Conservation (phyloP, 2,797 vertebrate species). For the Borostomias antarcticus region DNA sequence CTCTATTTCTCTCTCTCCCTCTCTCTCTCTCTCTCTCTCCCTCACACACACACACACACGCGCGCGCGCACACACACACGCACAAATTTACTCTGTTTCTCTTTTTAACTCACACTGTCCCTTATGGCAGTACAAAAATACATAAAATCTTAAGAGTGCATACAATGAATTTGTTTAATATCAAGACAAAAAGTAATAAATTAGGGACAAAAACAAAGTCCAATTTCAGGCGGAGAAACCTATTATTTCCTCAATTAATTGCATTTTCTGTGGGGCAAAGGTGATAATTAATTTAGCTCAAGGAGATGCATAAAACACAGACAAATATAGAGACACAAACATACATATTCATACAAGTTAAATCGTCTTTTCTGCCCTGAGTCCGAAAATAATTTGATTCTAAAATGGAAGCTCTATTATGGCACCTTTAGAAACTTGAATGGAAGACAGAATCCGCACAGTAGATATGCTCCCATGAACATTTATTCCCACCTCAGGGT, state of each 20-base stretch:
- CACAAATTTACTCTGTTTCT: too few relatives aligned
- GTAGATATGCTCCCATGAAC: too few relatives aligned
- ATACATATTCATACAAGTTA: constrained; percentile 54
- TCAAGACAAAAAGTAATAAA: constrained; percentile 58
- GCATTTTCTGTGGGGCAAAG: constrained; percentile 75
- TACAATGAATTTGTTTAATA: constrained; percentile 55
- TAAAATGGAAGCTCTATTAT: constrained; percentile 30
- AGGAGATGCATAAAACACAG: constrained; percentile 53
- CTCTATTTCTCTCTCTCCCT: not conserved
- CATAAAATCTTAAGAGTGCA: constrained; percentile 19
- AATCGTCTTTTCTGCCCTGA: constrained; percentile 62
- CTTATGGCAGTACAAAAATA: too few relatives aligned
- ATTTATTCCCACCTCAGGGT: too few relatives aligned
- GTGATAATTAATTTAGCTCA: constrained; percentile 79
- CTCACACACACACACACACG: constrained; percentile 12
- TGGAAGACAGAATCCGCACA: too few relatives aligned
- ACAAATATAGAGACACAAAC: constrained; percentile 35
- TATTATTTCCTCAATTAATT: constrained; percentile 74
- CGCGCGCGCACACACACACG: too few relatives aligned
- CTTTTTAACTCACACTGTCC: too few relatives aligned
- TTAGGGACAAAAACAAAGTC: constrained; percentile 47
- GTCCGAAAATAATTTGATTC: constrained; percentile 56
- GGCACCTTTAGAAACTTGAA: constrained; percentile 31
- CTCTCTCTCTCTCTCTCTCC: constrained; percentile 4
- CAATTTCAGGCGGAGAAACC: constrained; percentile 64